Percentiles rank a stretch among this genome's conserved stretches.
Evolutionary conservation across 2,888 invertebrate species (phyloP).

Genomic region (Eledona agricola): DNA sequence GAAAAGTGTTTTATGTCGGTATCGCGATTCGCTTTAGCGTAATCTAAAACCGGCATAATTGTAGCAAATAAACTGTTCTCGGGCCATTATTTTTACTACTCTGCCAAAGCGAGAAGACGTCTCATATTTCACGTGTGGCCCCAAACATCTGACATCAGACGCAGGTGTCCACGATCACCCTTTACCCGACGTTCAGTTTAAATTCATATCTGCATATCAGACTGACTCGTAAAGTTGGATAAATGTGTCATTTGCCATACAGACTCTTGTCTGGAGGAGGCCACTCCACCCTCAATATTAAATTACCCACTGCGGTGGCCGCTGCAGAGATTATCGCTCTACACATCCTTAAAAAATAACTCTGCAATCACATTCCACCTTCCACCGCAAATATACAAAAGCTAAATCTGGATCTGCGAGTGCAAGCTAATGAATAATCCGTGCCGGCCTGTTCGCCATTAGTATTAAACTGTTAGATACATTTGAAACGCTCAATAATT

Average conservation of each 20-base stretch:
- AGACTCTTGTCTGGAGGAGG: conserved; percentile 41
- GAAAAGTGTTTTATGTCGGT: conserved; percentile 49
- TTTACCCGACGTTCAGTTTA: conserved; percentile 49
- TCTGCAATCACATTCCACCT: too few species aligned
- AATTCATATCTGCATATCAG: conserved; percentile 56
- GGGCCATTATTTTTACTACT: conserved; percentile 14
- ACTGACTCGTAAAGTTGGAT: conserved; percentile 46
- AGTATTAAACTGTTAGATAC: too few species aligned
- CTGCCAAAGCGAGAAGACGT: conserved; percentile 27
- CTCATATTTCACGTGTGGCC: conserved; percentile 49
- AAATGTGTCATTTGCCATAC: conserved; percentile 44
- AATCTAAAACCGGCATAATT: conserved; percentile 34
- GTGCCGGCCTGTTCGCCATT: too few species aligned
- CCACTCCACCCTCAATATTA: conserved; percentile 41
- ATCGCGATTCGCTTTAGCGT: conserved; percentile 29
- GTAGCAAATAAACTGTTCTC: conserved; percentile 6
- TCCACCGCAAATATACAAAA: too few species aligned
- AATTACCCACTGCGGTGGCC: conserved; percentile 34
- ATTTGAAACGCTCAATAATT: too few species aligned
- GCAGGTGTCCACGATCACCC: conserved; percentile 54
- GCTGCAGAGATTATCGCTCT: conserved; percentile 21
- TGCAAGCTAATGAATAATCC: too few species aligned
- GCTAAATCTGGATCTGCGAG: too few species aligned
- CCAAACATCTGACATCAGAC: conserved; percentile 50
- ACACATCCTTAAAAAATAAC: conserved; percentile 13